Evolutionary conservation across 1,140 invertebrate species (phyloP).

Genomic region (Matsumurasca onukii): DNA sequence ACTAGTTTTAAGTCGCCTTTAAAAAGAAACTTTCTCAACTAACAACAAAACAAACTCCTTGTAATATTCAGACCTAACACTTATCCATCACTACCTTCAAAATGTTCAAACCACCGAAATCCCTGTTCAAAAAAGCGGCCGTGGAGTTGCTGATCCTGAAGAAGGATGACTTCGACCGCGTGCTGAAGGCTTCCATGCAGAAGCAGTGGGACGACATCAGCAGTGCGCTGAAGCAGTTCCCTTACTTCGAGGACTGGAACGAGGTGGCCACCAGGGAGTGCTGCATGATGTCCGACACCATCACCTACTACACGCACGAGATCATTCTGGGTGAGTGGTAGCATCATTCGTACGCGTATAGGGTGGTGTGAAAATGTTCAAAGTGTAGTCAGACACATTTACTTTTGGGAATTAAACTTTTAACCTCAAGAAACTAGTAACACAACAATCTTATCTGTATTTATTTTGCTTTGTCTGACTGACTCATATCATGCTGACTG

Average conservation of each 20-base stretch:
- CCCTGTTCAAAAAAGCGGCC: conserved; percentile 46
- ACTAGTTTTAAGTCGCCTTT: too few relatives aligned
- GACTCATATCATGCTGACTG: too few relatives aligned
- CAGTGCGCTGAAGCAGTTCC: conserved; percentile 58
- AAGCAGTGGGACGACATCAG: conserved; percentile 60
- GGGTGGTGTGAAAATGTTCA: too few relatives aligned
- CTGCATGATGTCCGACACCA: conserved; percentile 62
- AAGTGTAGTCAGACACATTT: too few relatives aligned
- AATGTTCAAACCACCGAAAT: neutral
- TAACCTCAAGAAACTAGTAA: too few relatives aligned
- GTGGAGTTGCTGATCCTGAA: conserved; percentile 55
- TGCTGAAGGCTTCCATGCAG: conserved; percentile 56
- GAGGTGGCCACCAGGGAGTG: conserved; percentile 57
- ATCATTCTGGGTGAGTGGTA: conserved; percentile 44
- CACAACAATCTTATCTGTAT: too few relatives aligned
- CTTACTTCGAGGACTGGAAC: conserved; percentile 62
- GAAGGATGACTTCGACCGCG: conserved; percentile 57
- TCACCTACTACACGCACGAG: conserved; percentile 55
- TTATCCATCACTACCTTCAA: neutral
- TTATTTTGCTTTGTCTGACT: too few relatives aligned
- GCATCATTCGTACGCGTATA: too few relatives aligned
- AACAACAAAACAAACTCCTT: too few relatives aligned
- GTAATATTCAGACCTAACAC: neutral
- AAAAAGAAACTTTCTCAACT: too few relatives aligned
- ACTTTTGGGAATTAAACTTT: too few relatives aligned